Conservation (phyloP, 2,113 vertebrate species). For the Stegastes partitus region DNA sequence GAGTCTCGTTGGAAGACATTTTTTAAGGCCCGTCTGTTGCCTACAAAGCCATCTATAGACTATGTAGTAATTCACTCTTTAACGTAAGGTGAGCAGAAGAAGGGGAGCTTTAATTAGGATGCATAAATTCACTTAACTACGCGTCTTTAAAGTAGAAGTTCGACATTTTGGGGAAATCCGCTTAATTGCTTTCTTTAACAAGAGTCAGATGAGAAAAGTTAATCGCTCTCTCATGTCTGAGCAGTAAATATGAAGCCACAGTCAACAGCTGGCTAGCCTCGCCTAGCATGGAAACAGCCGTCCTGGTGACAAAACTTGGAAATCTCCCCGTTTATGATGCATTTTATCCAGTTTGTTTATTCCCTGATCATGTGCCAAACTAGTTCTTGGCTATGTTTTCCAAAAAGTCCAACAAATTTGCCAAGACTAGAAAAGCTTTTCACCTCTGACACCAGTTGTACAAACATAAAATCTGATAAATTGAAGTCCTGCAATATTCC, state of each 20-base stretch:
- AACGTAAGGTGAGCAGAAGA: slow-evolving; percentile 26
- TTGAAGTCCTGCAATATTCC: too few species aligned
- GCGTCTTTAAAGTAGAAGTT: slow-evolving; percentile 18
- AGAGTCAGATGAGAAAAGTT: neutral
- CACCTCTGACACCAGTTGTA: too few species aligned
- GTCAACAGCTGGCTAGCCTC: neutral
- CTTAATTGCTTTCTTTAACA: neutral
- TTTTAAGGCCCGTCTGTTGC: slow-evolving; percentile 34
- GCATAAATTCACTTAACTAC: slow-evolving; percentile 31
- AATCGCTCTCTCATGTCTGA: neutral
- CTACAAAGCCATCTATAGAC: slow-evolving; percentile 21
- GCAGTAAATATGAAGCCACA: neutral
- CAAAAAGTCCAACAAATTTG: too few species aligned
- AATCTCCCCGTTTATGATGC: too few species aligned
- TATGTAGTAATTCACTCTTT: slow-evolving; percentile 14
- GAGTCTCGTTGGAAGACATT: neutral
- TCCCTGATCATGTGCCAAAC: too few species aligned
- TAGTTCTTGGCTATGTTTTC: too few species aligned
- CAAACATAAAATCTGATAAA: too few species aligned
- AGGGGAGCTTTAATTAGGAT: slow-evolving; percentile 36
- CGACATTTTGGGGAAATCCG: neutral
- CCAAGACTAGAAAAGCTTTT: too few species aligned
- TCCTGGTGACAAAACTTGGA: too few species aligned
- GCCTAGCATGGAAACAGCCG: neutral
- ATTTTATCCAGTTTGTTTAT: neutral